phyloP scores from a whole-genome alignment of 2,888 invertebrate species.

The Trisateles emortualis region DNA sequence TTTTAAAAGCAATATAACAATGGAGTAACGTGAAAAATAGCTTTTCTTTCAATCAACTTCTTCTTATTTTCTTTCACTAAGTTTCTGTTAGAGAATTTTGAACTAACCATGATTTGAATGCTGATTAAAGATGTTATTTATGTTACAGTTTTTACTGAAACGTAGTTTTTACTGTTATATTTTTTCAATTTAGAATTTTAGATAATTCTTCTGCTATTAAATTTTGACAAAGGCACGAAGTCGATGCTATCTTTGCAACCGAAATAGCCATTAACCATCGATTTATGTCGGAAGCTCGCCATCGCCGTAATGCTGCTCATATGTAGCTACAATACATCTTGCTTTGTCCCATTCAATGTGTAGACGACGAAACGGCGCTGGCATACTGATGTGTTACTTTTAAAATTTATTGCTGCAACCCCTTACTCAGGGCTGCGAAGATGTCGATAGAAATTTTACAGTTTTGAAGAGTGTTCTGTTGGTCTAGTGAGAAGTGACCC shows the following conservation, averaged over 20 bases:
- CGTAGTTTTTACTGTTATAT: too few relatives aligned
- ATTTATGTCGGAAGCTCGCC: conserved; percentile 50
- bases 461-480: too few relatives aligned
- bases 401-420: conserved; percentile 78
- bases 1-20: neutral
- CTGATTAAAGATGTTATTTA: too few relatives aligned
- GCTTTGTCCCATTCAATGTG: conserved; percentile 78
- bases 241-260: conserved; percentile 14
- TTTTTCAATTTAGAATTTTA: neutral
- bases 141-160: too few relatives aligned
- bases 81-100: too few relatives aligned
- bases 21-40: too few relatives aligned
- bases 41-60: too few relatives aligned
- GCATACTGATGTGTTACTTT: conserved; percentile 84
- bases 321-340: conserved; percentile 77
- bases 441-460: conserved; percentile 36
- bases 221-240: conserved; percentile 8
- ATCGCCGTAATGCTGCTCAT: conserved; percentile 56
- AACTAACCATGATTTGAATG: too few relatives aligned
- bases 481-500: too few relatives aligned
- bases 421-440: conserved; percentile 50
- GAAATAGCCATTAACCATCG: conserved; percentile 42
- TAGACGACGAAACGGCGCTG: conserved; percentile 70
- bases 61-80: too few relatives aligned
- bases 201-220: neutral